Evolutionary conservation across 1,140 invertebrate species (phyloP), one percentile per base, ranked within the genome.

Genomic region (Drosophila prosaltans): DNA sequence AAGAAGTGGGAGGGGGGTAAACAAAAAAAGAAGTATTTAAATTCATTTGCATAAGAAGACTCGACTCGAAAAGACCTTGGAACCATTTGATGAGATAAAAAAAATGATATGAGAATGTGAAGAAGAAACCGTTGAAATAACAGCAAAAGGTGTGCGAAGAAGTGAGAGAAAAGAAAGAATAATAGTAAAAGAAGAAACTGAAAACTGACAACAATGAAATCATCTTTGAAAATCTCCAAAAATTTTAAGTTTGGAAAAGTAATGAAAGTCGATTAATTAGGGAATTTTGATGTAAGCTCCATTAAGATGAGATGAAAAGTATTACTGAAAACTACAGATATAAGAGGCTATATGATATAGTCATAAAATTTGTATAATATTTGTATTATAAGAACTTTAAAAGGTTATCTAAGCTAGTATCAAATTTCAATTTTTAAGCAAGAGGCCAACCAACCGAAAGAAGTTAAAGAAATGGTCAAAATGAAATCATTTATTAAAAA

Each of bases 41-140:
- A 32, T 39, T 70, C 36, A 61, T 77, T 77, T 77, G 43, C 43
- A 77, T 77, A 70, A 76, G 62, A 70, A 76, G 36, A 77, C 24
- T 16, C 16, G 54, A 41, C 72, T 67, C 51, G 32, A 24, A 59
- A 59, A 59, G 16, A 36, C 57, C 21, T 58, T 58, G 55, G 36
- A 59, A 40, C 30, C 36, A 26, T 59, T 32, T 39, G 57, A 59
- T 51, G 32, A 59, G 32, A 59, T 16, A 59, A 39, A 16, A 16
- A 16, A 40, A 24, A 59, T 59, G 57, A 51, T 51, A 51, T 51
- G 45, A 16, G 41, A n/a, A 43, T 16, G 11, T 16, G 54, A 32
- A 57, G 26, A 32, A 16, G 16, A 16, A 16, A 28, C 21, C 16
- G 36, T 24, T 39, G 40, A 65, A 63, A 65, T 57, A 68, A 67